Evolutionary conservation across 2,113 vertebrate species (phyloP).

Genomic region (Ictidomys tridecemlineatus): DNA sequence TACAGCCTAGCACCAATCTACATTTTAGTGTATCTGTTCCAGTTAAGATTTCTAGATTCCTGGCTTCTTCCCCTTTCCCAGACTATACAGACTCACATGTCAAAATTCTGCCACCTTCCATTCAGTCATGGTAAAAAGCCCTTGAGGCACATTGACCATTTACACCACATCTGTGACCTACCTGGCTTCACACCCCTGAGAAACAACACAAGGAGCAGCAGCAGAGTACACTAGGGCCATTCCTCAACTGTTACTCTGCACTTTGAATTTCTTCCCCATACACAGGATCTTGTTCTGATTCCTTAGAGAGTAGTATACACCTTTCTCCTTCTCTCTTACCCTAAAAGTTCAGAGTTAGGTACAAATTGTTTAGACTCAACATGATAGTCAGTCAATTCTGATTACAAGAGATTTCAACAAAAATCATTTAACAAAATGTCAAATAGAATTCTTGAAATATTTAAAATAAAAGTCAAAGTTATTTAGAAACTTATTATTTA

Average conservation of each 20-base stretch:
- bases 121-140: neutral
- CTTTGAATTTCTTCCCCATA: neutral
- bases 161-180: neutral
- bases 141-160: neutral
- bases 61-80: neutral
- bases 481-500: conserved; percentile 6
- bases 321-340: neutral
- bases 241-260: neutral
- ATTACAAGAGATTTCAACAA: neutral
- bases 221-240: neutral
- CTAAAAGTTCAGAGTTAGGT: neutral
- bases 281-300: neutral
- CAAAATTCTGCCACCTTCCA: neutral
- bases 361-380: neutral
- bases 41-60: neutral
- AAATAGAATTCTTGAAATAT: conserved; percentile 12
- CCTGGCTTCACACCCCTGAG: neutral
- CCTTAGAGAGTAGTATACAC: neutral
- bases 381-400: neutral
- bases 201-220: neutral
- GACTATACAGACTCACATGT: rapidly evolving
- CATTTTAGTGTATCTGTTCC: neutral
- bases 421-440: neutral
- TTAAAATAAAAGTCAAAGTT: neutral
- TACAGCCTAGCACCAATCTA: neutral